Conservation (phyloP, 37 sponge, comb jelly and placozoan species). For the Cladorhizidae sp. region DNA sequence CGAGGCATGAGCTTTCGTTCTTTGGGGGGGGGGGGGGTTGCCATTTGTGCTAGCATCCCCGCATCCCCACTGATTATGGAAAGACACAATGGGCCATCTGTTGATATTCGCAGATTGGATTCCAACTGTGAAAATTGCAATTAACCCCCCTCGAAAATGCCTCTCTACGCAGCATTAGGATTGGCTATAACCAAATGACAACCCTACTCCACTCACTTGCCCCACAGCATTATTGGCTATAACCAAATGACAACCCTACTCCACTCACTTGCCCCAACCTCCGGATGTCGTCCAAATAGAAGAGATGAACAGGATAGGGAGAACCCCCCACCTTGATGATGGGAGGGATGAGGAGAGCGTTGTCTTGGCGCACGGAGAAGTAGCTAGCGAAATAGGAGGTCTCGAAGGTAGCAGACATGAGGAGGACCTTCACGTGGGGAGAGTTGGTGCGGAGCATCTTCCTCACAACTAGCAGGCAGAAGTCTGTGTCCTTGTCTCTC, state of each 20-base stretch:
- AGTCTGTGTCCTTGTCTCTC: constrained; percentile 92
- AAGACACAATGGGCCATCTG: too few relatives aligned
- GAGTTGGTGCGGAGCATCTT: constrained; percentile 87
- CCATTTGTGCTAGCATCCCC: too few relatives aligned
- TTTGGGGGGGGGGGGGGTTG: too few relatives aligned
- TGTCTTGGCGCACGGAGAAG: constrained; percentile 43
- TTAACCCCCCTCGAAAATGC: too few relatives aligned
- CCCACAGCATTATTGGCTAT: too few relatives aligned
- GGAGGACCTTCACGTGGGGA: constrained; percentile 81
- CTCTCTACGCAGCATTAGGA: too few relatives aligned
- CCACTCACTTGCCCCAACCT: constrained; percentile 44
- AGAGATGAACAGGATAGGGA: constrained; percentile 60
- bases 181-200: too few relatives aligned
- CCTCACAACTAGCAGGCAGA: constrained; percentile 84
- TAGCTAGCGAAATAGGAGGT: constrained; percentile 73
- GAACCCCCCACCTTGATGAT: constrained; percentile 73
- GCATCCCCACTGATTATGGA: too few relatives aligned
- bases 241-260: constrained; percentile 17
- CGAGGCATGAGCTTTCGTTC: too few relatives aligned
- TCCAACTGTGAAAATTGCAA: too few relatives aligned
- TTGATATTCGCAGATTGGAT: too few relatives aligned
- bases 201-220: constrained; percentile 12
- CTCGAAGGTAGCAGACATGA: constrained; percentile 97
- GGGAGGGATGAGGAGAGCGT: constrained; percentile 56
- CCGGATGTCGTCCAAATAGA: constrained; percentile 76